A percentile compares a stretch with the other conserved stretches of the same genome.
Evolutionary conservation across 2,888 invertebrate genomes (phyloP).

Genomic region (Campoletis raptor): DNA sequence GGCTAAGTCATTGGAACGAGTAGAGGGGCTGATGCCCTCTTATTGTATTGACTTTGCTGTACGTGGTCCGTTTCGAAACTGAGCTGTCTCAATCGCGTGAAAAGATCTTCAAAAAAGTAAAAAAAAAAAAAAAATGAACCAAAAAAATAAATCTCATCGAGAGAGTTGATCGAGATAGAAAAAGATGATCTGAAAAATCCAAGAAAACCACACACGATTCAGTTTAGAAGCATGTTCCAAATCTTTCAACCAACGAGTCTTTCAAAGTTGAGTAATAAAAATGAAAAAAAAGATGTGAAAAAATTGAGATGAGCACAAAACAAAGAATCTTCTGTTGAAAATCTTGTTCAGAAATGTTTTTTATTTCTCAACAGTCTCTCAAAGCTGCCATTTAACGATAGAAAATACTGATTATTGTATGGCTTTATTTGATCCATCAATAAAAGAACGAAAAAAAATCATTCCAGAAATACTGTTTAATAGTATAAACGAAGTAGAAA

Average conservation of each 20-base stretch:
- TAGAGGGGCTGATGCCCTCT: conserved; percentile 18
- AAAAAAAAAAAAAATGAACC: background rate
- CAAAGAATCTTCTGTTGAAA: conserved; percentile 28
- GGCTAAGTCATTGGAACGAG: conserved; percentile 49
- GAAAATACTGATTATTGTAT: background rate
- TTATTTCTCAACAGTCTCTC: conserved; percentile 20
- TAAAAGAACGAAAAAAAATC: conserved; percentile 15
- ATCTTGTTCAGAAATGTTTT: background rate
- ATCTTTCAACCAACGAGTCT: background rate
- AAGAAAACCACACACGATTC: background rate
- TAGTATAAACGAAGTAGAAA: conserved; percentile 29
- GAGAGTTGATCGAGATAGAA: background rate
- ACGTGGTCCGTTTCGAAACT: conserved; percentile 40
- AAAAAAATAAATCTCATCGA: background rate
- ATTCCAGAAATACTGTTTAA: conserved; percentile 6
- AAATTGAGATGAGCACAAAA: background rate
- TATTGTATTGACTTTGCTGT: background rate
- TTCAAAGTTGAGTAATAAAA: background rate
- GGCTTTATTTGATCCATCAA: background rate
- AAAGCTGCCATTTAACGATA: background rate
- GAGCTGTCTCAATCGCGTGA: conserved; percentile 26
- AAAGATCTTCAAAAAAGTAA: background rate
- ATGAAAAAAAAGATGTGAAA: background rate
- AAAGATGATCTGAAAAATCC: too few relatives aligned
- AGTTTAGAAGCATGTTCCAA: background rate